Percentiles rank a stretch among this genome's conserved stretches.
Evolutionary conservation across 2,797 vertebrate species (phyloP).

Genomic region (Clangula hyemalis): DNA sequence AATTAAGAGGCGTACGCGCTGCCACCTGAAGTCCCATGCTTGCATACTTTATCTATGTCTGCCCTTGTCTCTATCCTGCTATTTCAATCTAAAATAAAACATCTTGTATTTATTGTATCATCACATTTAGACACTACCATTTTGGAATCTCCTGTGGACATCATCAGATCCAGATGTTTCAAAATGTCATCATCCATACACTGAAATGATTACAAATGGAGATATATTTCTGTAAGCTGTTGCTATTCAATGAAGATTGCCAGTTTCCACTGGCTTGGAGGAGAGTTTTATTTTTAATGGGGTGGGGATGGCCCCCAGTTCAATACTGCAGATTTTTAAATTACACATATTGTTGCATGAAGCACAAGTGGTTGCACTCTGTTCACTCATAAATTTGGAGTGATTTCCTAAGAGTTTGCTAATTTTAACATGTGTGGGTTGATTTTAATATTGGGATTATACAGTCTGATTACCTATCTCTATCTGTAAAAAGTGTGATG

Average conservation of each 20-base stretch:
- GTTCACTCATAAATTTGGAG: slow-evolving; percentile 15
- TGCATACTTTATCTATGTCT: slow-evolving; percentile 26
- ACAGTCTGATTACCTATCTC: slow-evolving; percentile 23
- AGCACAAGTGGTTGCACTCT: slow-evolving; percentile 21
- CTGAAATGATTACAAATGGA: slow-evolving; percentile 76
- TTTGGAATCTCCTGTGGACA: slow-evolving; percentile 75
- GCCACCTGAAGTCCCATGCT: slow-evolving; percentile 47
- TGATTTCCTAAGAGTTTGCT: slow-evolving; percentile 28
- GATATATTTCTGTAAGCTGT: slow-evolving; percentile 61
- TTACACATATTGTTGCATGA: slow-evolving; percentile 15
- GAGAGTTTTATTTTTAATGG: slow-evolving; percentile 55
- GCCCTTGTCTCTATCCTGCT: slow-evolving; percentile 62
- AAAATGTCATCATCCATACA: slow-evolving; percentile 74
- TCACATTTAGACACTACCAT: slow-evolving; percentile 75
- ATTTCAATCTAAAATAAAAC: slow-evolving; percentile 70
- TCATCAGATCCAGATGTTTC: slow-evolving; percentile 81
- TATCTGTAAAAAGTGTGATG: background rate
- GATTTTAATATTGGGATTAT: slow-evolving; percentile 24
- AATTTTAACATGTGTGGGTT: background rate
- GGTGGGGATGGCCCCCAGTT: slow-evolving; percentile 48
- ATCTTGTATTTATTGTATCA: slow-evolving; percentile 72
- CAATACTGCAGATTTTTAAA: slow-evolving; percentile 48
- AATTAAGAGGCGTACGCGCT: background rate
- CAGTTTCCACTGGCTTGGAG: slow-evolving; percentile 71
- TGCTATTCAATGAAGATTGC: slow-evolving; percentile 62